phyloP scores from a whole-genome alignment of 2,113 vertebrate genomes.

The Albula goreensis region DNA sequence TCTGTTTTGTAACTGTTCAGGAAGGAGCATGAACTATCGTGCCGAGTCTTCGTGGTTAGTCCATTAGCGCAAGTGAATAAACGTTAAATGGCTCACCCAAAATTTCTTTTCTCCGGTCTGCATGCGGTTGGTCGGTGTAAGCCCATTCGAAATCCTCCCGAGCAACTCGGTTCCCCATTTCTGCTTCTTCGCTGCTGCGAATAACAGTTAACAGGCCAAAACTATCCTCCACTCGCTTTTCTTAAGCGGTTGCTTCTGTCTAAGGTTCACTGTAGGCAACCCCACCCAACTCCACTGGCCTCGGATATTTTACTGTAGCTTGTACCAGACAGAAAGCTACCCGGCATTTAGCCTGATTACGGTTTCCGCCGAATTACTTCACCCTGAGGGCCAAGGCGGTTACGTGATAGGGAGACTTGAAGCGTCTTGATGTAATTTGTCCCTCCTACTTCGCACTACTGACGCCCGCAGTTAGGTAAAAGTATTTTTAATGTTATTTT shows the following conservation, averaged over 20 bases:
- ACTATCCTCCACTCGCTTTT: neutral
- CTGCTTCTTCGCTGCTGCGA: neutral
- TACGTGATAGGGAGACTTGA: neutral
- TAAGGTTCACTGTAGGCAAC: neutral
- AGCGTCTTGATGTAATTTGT: neutral
- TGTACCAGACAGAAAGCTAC: neutral
- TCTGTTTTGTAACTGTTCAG: neutral
- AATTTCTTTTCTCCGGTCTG: slow-evolving; percentile 83
- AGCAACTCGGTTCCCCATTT: slow-evolving; percentile 82
- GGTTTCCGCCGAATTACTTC: neutral
- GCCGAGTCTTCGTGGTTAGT: neutral
- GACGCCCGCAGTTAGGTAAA: neutral
- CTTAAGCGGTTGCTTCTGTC: neutral
- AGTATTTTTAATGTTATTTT: neutral
- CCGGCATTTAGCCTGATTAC: neutral
- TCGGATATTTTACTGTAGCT: neutral
- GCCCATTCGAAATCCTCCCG: slow-evolving; percentile 94
- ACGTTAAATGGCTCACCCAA: slow-evolving; percentile 74
- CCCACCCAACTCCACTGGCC: neutral
- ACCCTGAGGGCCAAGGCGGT: neutral
- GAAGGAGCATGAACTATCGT: neutral
- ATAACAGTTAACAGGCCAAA: neutral
- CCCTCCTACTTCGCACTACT: neutral
- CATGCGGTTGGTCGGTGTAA: slow-evolving; percentile 92
- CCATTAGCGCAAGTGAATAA: neutral